phyloP scores from a whole-genome alignment of 2,888 invertebrate genomes.

The Suillia variegata region DNA sequence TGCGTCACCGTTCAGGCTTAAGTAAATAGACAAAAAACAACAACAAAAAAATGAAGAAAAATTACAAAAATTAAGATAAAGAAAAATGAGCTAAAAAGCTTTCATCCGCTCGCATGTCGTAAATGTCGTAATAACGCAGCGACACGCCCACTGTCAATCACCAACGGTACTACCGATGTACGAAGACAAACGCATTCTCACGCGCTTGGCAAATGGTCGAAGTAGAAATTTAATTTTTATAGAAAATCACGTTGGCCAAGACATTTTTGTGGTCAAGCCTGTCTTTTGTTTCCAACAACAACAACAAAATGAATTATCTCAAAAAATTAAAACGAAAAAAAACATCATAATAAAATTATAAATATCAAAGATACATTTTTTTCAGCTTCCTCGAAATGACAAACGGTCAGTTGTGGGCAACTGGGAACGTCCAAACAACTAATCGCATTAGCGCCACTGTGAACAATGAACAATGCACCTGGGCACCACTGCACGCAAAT shows the following conservation, averaged over 20 bases:
- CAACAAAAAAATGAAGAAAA: too few species aligned
- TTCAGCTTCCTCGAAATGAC: too few species aligned
- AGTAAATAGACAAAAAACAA: neutral
- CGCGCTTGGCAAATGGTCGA: neutral
- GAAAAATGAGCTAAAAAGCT: too few species aligned
- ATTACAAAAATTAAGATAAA: too few species aligned
- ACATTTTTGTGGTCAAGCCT: neutral
- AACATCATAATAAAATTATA: too few species aligned
- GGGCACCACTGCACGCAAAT: too few species aligned
- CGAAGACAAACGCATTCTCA: neutral
- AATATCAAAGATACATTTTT: too few species aligned
- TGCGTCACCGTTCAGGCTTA: neutral
- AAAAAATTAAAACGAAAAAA: too few species aligned
- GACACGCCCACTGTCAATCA: neutral
- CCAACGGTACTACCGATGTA: neutral
- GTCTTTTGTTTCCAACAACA: neutral
- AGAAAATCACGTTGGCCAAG: neutral
- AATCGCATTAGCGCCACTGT: constrained; percentile 2
- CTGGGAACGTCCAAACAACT: neutral
- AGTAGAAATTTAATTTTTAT: neutral
- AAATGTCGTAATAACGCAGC: neutral
- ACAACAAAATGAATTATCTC: neutral
- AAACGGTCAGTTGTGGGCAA: too few species aligned
- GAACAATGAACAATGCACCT: too few species aligned
- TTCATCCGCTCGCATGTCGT: neutral